Conservation (phyloP, 2,888 invertebrate species). For the Cremastinae sp. region DNA sequence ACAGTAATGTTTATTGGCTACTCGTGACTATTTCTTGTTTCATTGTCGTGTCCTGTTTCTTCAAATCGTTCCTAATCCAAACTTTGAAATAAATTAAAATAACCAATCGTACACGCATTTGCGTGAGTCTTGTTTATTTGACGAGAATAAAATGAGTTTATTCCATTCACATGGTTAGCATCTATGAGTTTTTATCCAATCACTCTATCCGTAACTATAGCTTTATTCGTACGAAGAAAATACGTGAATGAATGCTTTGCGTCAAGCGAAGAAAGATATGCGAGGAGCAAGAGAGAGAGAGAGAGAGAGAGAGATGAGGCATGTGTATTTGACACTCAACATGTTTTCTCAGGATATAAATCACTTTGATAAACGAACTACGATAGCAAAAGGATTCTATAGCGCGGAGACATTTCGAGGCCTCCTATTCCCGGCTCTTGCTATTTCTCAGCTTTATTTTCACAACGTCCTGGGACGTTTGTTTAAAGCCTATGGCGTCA, state of each 20-base stretch:
- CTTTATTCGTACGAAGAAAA: constrained; percentile 44
- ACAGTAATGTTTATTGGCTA: not conserved
- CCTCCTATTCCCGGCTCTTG: constrained; percentile 23
- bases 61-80: too few species aligned
- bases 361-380: constrained; percentile 50
- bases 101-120: not conserved
- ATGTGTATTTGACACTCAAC: constrained; percentile 44
- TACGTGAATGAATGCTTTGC: constrained; percentile 53
- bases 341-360: constrained; percentile 47
- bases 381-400: constrained; percentile 41
- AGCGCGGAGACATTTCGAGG: constrained; percentile 47
- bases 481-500: constrained; percentile 17
- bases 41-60: too few species aligned
- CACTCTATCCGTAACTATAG: constrained; percentile 13
- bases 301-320: not conserved
- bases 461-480: constrained; percentile 31
- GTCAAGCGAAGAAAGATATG: constrained; percentile 11
- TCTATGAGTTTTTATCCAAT: constrained; percentile 33
- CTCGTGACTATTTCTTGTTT: not conserved
- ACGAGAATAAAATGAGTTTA: constrained; percentile 16
- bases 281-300: not conserved
- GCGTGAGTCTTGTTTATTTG: constrained; percentile 13
- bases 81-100: not conserved
- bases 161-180: constrained; percentile 28
- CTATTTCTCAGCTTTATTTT: constrained; percentile 41